Evolutionary conservation across 2,797 vertebrate species (phyloP).

Genomic region (Phrynocephalus forsythii): DNA sequence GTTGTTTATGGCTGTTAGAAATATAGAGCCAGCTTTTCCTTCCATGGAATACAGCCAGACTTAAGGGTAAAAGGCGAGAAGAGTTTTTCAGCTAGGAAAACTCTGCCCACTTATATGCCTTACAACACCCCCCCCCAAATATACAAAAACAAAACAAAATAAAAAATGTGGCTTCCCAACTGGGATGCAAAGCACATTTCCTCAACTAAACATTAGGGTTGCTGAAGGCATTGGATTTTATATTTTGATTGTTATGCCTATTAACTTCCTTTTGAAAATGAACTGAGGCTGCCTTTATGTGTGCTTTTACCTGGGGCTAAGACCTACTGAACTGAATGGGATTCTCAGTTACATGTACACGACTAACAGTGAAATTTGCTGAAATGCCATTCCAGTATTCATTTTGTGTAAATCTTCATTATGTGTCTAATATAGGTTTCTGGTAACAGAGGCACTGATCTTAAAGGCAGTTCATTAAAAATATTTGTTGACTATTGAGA

Average conservation of each 20-base stretch:
- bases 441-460: not conserved
- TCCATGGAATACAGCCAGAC: conserved; percentile 49
- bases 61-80: conserved; percentile 57
- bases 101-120: conserved; percentile 9
- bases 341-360: not conserved
- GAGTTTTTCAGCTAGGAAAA: conserved; percentile 50
- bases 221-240: not conserved
- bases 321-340: not conserved
- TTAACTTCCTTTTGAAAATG: not conserved
- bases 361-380: not conserved
- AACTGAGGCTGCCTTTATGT: not conserved
- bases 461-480: not conserved
- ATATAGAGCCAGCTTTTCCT: conserved; percentile 52
- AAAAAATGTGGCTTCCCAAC: not conserved
- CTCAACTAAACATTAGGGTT: conserved; percentile 1
- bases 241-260: not conserved
- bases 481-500: not conserved
- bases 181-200: conserved; percentile 27
- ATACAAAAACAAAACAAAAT: not conserved
- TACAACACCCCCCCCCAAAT: not conserved
- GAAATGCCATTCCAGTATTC: not conserved
- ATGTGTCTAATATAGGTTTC: not conserved
- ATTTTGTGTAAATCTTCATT: not conserved
- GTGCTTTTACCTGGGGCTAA: not conserved
- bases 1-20: conserved; percentile 53